Base-by-base conservation (phyloP, 64 coral and sea anemone genomes). In the Acropora yongei region DNA sequence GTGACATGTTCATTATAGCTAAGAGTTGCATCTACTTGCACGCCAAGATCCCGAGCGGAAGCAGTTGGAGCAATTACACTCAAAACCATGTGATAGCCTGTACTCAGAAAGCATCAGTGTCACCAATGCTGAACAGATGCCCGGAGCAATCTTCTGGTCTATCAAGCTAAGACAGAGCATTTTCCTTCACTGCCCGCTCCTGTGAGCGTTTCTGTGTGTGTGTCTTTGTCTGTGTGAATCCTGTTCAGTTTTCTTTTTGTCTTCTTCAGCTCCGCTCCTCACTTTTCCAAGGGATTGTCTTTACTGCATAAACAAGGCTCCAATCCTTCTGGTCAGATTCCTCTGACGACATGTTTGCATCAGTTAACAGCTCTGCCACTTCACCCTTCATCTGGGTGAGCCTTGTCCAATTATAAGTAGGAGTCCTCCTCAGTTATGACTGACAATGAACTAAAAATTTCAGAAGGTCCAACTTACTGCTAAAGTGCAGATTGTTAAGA, bases 361-460 rank as follows among this genome's bases (percentile, higher is more conserved):
- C 67, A 69, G 67, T 20, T 69, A 69, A 69, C n/a, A 69, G 4
- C n/a, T 69, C 67, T 69, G 67, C 67, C n/a, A 69, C n/a, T 69
- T 20, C n/a, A 18, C 67, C 67, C 67, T 69, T 69, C n/a, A 20
- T 69, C 4, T 20, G 14, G n/a, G 67, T 20, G n/a, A 20, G n/a
- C 67, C 0, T 20, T 69, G 13, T 69, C 67, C n/a, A 69, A 30
- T 30, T 30, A 30, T 30, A 69, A 13, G 67, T 17, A 18, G n/a
- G n/a, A 18, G 67, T 69, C 67, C 67, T 14, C n/a, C 67, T 69
- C 30, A 69, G n/a, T 69, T 69, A 18, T 69, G 13, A 20, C n/a
- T 69, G 14, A 69, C 1, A 69, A 2, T 4, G 67, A 69, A 69
- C 67, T 13, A 20, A 17, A 55, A 55, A 55, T 9, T 55, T 55